Evolutionary conservation across 2,888 invertebrate species (phyloP).

Genomic region (Ophion obscuratus): DNA sequence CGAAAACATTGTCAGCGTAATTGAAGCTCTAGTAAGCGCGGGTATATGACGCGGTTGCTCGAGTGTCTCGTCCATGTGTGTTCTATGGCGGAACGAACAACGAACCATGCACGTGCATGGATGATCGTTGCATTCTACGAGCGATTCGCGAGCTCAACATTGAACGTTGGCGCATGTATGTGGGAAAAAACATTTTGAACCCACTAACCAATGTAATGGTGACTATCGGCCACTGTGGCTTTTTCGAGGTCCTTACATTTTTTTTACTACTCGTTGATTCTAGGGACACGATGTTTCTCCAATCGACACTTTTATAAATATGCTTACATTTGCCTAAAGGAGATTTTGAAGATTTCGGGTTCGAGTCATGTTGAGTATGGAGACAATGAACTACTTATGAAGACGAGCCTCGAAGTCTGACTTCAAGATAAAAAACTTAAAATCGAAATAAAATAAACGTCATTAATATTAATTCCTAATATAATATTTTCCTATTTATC

Average conservation of each 20-base stretch:
- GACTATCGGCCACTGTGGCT: too few species aligned
- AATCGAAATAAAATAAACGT: too few species aligned
- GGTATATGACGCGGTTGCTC: conserved; percentile 75
- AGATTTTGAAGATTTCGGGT: too few species aligned
- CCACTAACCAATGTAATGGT: too few species aligned
- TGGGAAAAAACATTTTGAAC: neutral
- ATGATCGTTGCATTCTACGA: conserved; percentile 73
- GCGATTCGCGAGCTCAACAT: conserved; percentile 12
- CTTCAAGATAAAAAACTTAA: too few species aligned
- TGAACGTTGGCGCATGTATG: neutral
- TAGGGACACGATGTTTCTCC: neutral
- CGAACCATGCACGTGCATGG: conserved; percentile 14
- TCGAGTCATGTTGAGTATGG: too few species aligned
- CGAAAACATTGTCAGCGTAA: conserved; percentile 76
- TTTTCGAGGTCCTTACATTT: neutral
- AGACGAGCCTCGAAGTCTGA: too few species aligned
- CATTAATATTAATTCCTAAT: too few species aligned
- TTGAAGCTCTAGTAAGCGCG: conserved; percentile 76
- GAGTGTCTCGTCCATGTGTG: conserved; percentile 74
- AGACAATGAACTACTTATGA: too few species aligned
- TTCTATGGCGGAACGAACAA: conserved; percentile 67
- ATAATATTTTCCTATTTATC: too few species aligned
- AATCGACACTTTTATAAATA: neutral
- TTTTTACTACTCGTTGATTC: neutral
- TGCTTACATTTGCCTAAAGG: too few species aligned